Evolutionary conservation across 2,113 vertebrate genomes (phyloP).

Genomic region (Sakesphorus luctuosus): DNA sequence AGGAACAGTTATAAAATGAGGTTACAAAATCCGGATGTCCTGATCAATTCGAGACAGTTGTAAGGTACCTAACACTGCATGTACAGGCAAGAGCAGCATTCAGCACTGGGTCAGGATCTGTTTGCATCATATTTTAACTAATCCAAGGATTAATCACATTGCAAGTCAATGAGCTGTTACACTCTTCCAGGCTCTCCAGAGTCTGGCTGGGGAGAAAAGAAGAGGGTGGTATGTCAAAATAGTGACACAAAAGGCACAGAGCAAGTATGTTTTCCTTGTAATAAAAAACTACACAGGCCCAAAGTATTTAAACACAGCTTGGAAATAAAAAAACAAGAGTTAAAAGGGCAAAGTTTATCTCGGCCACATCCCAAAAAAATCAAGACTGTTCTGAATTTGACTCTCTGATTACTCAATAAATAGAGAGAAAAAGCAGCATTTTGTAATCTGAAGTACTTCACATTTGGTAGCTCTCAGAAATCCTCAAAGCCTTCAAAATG

Average conservation of each 20-base stretch:
- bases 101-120: slow-evolving; percentile 61
- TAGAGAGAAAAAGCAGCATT: neutral
- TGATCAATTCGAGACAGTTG: slow-evolving; percentile 76
- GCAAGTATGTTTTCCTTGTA: slow-evolving; percentile 17
- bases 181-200: slow-evolving; percentile 28
- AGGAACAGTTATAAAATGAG: slow-evolving; percentile 78
- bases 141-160: slow-evolving; percentile 73
- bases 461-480: neutral
- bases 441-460: neutral
- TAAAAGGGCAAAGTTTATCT: neutral
- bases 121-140: slow-evolving; percentile 67
- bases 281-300: neutral
- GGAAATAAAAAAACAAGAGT: slow-evolving; percentile 63
- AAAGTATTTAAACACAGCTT: slow-evolving; percentile 11
- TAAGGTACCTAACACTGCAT: slow-evolving; percentile 67
- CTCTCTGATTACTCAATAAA: neutral
- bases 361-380: neutral
- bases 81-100: slow-evolving; percentile 53
- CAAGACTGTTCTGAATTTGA: neutral
- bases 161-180: slow-evolving; percentile 60
- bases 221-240: neutral
- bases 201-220: neutral
- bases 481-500: neutral
- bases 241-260: neutral
- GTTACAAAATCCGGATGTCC: slow-evolving; percentile 82